phyloP scores from a whole-genome alignment of 2,797 vertebrate species.

The Danio albolineatus region DNA sequence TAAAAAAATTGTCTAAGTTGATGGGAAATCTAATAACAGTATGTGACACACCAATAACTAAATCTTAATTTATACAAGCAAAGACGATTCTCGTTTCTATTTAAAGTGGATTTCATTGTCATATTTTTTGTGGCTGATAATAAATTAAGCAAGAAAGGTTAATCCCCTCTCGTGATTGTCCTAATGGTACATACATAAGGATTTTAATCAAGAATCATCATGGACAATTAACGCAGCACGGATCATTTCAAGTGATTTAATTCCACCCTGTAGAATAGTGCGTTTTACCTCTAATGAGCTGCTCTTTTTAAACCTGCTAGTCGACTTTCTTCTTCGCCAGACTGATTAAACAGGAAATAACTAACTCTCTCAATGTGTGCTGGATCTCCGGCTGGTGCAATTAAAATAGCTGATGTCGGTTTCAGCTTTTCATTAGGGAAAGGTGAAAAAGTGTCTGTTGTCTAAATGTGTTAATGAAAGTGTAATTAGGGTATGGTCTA shows the following conservation, averaged over 20 bases:
- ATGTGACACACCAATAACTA: not conserved
- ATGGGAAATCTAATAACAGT: not conserved
- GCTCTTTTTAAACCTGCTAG: slow-evolving; percentile 1
- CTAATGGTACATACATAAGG: slow-evolving; percentile 46
- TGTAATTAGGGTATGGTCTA: not conserved
- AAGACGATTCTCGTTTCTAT: not conserved
- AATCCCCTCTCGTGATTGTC: slow-evolving; percentile 12
- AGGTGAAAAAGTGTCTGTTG: not conserved
- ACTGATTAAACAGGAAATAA: slow-evolving; percentile 18
- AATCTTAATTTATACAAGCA: not conserved
- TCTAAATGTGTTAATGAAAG: not conserved
- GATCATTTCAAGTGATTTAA: slow-evolving; percentile 38
- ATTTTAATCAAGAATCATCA: slow-evolving; percentile 51
- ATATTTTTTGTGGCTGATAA: not conserved
- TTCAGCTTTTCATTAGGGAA: not conserved
- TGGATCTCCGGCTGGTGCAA: not conserved
- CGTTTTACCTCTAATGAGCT: slow-evolving; percentile 25
- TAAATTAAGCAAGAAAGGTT: slow-evolving; percentile 35
- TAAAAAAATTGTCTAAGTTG: not conserved
- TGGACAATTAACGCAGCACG: slow-evolving; percentile 48
- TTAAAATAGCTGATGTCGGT: not conserved
- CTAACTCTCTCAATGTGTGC: not conserved
- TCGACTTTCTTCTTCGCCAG: not conserved
- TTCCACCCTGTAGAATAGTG: slow-evolving; percentile 19
- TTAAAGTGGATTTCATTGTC: not conserved